Conservation (phyloP, 2,888 invertebrate species). For the Nebria brevicollis region DNA sequence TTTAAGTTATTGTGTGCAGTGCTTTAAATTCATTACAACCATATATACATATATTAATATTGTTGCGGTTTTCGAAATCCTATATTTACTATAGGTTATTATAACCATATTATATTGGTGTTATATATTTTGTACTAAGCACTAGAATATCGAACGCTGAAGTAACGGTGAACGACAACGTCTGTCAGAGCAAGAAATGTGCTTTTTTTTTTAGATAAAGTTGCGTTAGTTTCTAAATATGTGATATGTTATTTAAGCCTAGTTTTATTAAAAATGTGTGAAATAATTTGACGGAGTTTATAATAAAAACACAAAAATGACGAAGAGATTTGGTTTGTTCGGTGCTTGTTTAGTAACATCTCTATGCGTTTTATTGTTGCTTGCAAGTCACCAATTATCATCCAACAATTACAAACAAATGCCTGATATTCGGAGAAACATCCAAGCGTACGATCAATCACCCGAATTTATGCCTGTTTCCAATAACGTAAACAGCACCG, state of each 20-base stretch:
- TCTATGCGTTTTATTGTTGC: constrained; percentile 49
- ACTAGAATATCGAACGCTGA: not conserved
- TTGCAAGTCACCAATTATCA: constrained; percentile 47
- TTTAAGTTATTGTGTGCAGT: not conserved
- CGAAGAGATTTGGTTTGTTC: constrained; percentile 50
- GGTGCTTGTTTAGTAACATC: constrained; percentile 49
- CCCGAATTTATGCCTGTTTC: constrained; percentile 47
- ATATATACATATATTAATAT: not conserved
- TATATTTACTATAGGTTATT: not conserved
- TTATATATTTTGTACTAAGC: not conserved
- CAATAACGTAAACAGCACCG: constrained; percentile 42
- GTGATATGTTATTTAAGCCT: not conserved
- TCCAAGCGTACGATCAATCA: constrained; percentile 49
- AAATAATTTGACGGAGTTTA: not conserved
- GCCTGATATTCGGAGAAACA: constrained; percentile 49
- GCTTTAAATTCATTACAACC: not conserved
- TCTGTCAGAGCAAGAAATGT: not conserved
- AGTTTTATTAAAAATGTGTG: not conserved
- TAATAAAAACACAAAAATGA: constrained; percentile 45
- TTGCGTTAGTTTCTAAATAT: too few species aligned
- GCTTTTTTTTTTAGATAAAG: not conserved
- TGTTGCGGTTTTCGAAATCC: not conserved
- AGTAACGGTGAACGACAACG: not conserved
- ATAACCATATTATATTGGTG: not conserved
- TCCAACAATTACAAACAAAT: constrained; percentile 47